Evolutionary conservation across 2,113 vertebrate genomes (phyloP), one percentile per base, ranked within the genome.

Genomic region (Hemiscyllium ocellatum): DNA sequence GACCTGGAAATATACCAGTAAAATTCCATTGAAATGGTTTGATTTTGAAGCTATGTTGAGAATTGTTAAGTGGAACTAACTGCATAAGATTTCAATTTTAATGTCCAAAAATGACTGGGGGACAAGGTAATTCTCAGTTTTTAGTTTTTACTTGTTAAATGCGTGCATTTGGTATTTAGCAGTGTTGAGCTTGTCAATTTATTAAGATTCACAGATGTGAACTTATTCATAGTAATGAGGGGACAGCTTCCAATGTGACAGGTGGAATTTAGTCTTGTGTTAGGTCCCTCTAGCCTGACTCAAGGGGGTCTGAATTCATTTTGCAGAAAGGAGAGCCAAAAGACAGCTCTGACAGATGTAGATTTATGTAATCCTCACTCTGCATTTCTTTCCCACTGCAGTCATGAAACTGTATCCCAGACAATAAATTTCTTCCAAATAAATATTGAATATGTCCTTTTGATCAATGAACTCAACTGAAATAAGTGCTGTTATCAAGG

Each of bases 401-500:
- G 33, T 68, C 89, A 93, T 93, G 89, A 65, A 66, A 93, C 6
- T 66, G 89, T 20, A 66, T 66, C 89, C 61, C 0, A 66, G 89
- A 65, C 33, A 93, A 42, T 93, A 68, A 66, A 93, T 93, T 93
- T 37, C 17, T 37, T 93, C 89, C 89, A 93, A 93, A 68, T 93
- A 93, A 93, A 93, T 93, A 93, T 68, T 93, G 89, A 66, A 93
- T 93, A 37, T 93, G 66, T n/a, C 89, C 8, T 91, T 93, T 66
- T 93, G 89, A 66, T 33, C 20, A 66, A 93, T 93, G 89, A 93
- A 93, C 89, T 93, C 5, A 19, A 93, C 52, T 87, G 24, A 90
- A 33, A 90, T 90, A 90, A 90, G 65, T 66, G 89, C 61, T 91
- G 89, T n/a, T 37, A 66, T 56, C 89, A 93, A 93, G 33, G 89